Conservation (phyloP, 2,113 vertebrate species). For the Globicephala melas region DNA sequence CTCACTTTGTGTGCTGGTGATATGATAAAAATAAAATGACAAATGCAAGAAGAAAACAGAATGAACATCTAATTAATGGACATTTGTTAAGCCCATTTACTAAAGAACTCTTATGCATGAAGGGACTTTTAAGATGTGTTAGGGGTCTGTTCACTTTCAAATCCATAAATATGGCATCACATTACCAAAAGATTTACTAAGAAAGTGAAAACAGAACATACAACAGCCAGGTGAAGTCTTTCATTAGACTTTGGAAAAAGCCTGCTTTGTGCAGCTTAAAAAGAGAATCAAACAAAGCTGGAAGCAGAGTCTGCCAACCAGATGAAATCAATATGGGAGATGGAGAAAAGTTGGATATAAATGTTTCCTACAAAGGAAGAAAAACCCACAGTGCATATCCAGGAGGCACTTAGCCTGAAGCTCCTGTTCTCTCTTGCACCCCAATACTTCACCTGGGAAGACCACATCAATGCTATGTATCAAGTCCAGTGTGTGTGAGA, state of each 20-base stretch:
- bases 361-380: conserved; percentile 67
- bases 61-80: conserved; percentile 59
- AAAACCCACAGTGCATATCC: conserved; percentile 72
- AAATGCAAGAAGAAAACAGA: conserved; percentile 68
- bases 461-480: conserved; percentile 51
- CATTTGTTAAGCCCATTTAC: conserved; percentile 75
- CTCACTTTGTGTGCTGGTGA: conserved; percentile 69
- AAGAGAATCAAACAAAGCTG: conserved; percentile 69
- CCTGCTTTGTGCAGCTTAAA: conserved; percentile 72
- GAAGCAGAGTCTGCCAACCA: conserved; percentile 73
- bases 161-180: conserved; percentile 75
- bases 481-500: conserved; percentile 59
- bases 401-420: conserved; percentile 72
- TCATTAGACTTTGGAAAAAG: conserved; percentile 68
- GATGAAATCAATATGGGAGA: conserved; percentile 69
- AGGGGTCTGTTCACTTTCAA: conserved; percentile 73
- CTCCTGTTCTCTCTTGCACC: not conserved
- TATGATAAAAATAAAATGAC: conserved; percentile 59
- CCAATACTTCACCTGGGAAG: not conserved
- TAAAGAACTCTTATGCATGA: conserved; percentile 49
- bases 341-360: conserved; percentile 68
- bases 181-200: conserved; percentile 78
- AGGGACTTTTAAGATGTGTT: conserved; percentile 75
- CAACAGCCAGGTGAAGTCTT: conserved; percentile 68
- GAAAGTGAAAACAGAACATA: conserved; percentile 79